phyloP scores from a whole-genome alignment of 2,113 vertebrate species.

The Nannobrachium achirus region DNA sequence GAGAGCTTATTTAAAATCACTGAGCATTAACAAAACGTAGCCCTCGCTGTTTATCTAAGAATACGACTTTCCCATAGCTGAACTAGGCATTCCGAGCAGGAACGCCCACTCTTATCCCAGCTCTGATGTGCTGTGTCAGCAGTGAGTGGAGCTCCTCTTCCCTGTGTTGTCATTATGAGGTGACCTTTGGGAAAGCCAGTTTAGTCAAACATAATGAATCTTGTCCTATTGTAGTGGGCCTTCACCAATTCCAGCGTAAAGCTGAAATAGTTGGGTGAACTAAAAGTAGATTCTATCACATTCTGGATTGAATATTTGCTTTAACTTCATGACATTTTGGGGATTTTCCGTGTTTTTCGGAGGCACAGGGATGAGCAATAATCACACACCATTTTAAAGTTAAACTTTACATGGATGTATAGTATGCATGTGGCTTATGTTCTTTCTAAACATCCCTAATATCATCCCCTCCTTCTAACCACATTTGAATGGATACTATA shows the following conservation, averaged over 20 bases:
- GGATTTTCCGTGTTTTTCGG: no score
- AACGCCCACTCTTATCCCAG: neutral
- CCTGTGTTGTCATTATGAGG: constrained; percentile 5
- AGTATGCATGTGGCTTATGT: no score
- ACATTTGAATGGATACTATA: neutral
- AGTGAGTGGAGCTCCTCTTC: neutral
- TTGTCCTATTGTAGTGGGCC: neutral
- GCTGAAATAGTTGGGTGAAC: neutral
- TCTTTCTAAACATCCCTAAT: no score
- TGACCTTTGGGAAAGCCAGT: neutral
- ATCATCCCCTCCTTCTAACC: neutral
- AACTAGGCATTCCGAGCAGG: neutral
- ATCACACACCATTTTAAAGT: no score
- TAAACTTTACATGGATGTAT: no score
- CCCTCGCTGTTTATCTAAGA: constrained; percentile 9
- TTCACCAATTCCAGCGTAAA: neutral
- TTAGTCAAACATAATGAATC: neutral
- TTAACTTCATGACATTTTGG: no score
- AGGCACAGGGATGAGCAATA: no score
- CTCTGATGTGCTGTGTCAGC: constrained; percentile 3
- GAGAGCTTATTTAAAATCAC: neutral
- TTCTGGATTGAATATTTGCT: no score
- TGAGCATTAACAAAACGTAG: neutral
- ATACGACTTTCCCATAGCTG: constrained; percentile 1
- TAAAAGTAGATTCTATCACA: neutral